Conservation (phyloP, 2,113 vertebrate species). For the Eira barbara region DNA sequence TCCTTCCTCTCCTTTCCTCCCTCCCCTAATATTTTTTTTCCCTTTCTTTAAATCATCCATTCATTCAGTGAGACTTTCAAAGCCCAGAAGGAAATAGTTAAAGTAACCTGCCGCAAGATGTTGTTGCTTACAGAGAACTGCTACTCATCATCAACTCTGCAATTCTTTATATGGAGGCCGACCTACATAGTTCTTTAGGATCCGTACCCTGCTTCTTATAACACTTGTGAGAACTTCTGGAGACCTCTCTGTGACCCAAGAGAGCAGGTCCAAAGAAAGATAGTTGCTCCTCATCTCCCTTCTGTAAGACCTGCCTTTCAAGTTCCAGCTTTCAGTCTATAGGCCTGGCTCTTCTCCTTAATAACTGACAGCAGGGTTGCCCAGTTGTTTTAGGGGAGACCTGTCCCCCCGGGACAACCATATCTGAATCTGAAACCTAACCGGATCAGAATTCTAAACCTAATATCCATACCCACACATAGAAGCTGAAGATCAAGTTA, state of each 20-base stretch:
- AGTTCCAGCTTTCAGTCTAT: background rate
- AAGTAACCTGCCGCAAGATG: background rate
- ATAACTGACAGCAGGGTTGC: background rate
- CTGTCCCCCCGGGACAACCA: background rate
- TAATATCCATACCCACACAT: background rate
- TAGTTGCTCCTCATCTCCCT: background rate
- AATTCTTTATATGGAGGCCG: background rate
- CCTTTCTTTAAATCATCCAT: background rate
- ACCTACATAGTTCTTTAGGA: background rate
- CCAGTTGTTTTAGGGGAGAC: background rate
- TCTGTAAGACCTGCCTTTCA: background rate
- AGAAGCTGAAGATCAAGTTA: background rate
- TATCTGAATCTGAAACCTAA: background rate
- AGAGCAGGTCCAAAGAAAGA: background rate
- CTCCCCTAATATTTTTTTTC: background rate
- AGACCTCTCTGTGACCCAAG: background rate
- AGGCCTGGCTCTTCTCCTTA: background rate
- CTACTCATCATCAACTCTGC: background rate
- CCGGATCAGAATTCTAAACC: constrained; percentile 1
- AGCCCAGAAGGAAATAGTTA: background rate
- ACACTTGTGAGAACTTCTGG: background rate
- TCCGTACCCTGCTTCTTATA: background rate
- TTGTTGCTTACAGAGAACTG: background rate
- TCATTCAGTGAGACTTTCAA: constrained; percentile 19
- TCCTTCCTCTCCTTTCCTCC: background rate